phyloP scores from a whole-genome alignment of 2,113 vertebrate species.

The Colinus virginianus region DNA sequence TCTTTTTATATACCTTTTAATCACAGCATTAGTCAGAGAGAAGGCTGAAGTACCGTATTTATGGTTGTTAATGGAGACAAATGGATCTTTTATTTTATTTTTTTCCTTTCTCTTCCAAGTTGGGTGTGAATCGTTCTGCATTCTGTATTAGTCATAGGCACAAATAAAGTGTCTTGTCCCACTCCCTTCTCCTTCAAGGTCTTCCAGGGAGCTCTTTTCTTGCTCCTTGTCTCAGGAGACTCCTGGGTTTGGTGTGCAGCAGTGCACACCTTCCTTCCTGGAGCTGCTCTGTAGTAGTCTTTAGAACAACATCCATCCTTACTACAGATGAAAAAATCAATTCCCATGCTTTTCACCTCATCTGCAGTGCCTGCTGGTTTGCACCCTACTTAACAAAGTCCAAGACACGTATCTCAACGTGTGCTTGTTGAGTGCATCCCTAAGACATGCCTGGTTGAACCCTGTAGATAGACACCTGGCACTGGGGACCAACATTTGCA shows the following conservation, averaged over 20 bases:
- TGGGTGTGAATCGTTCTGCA: background rate
- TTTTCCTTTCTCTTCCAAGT: background rate
- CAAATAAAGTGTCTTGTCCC: background rate
- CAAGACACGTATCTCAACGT: rapidly evolving
- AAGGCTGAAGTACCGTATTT: background rate
- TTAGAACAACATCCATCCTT: background rate
- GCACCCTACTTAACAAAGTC: rapidly evolving
- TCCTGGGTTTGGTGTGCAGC: rapidly evolving
- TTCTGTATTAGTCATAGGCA: background rate
- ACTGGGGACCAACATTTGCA: background rate
- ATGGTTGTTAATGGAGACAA: background rate
- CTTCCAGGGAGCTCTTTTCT: background rate
- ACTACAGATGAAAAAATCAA: rapidly evolving
- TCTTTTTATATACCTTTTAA: background rate
- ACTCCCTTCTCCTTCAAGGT: background rate
- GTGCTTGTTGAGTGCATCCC: background rate
- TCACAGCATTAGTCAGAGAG: background rate
- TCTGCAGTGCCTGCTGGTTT: background rate
- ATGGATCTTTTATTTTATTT: background rate
- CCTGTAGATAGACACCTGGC: rapidly evolving
- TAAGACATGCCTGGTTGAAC: background rate
- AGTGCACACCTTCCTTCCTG: background rate
- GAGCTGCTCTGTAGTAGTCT: background rate
- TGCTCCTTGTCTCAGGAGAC: background rate
- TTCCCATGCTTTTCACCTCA: background rate